Evolutionary conservation across 2,888 invertebrate species (phyloP), one percentile per base, ranked within the genome.

Genomic region (Fabriciana adippe): DNA sequence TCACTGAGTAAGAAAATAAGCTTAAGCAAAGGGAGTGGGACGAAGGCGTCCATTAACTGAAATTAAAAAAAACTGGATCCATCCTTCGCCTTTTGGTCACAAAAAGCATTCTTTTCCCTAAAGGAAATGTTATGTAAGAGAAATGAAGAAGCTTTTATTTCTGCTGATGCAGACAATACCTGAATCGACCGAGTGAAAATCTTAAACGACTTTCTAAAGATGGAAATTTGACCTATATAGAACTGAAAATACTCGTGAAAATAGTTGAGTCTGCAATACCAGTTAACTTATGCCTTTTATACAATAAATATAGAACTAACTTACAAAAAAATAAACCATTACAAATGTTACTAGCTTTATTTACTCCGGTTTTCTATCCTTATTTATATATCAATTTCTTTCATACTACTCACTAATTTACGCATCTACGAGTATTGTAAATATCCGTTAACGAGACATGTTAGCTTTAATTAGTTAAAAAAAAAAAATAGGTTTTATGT

Each of bases 211-310:
- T 65, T 61, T 65, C 65, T 68, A 68, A 60, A 61, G 53, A 70
- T 65, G 65, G 68, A 65, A 16, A 41, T 65, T 68, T 70, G 68
- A 66, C 70, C 70, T 68, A 70, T 53, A 68, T 68, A 54, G 21
- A 41, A 56, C 50, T 65, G 13, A 55, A 67, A 63, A 70, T 65
- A 50, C 3, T 26, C 26, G 26, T 26, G 4, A 26, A 62, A 61
- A 65, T 35, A 21, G 50, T 51, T 41, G 51, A 51, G 3, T 35
- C 41, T 61, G 51, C 56, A 59, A 69, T 66, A 48, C 62, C 26
- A 41, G 21, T 26, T 21, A 3, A 31, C 26, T 48, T n/a, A 48
- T 59, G 47, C 45, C 48, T 48, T 1, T 31, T n/a, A 45, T 15
- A 57, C 35, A 35, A 45, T n/a, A 11, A 47, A 8, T 26, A 59